Conservation (phyloP, 2,113 vertebrate genomes). For the Pithys albifrons region DNA sequence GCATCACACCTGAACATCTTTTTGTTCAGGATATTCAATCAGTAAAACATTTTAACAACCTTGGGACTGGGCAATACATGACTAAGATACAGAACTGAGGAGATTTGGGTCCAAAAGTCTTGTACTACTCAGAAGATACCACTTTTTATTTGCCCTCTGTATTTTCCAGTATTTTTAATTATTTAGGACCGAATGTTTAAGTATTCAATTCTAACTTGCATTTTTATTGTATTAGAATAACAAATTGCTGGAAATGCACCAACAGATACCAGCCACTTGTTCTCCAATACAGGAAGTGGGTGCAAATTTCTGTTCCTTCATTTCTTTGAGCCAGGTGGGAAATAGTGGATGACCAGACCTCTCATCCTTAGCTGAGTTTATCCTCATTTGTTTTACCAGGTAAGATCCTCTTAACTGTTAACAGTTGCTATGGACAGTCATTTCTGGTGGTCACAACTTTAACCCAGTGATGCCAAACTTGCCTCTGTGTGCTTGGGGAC, state of each 20-base stretch:
- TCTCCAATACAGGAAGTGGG: background rate
- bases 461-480: background rate
- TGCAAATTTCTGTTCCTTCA: background rate
- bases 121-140: background rate
- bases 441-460: background rate
- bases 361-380: background rate
- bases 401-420: background rate
- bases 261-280: background rate
- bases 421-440: background rate
- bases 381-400: background rate
- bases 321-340: background rate
- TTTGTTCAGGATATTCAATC: background rate
- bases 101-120: background rate
- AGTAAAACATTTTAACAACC: background rate
- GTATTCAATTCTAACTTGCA: background rate
- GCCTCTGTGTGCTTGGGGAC: background rate
- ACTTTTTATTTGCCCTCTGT: background rate
- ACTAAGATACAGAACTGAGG: background rate
- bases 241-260: background rate
- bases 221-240: background rate
- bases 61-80: background rate
- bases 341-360: background rate
- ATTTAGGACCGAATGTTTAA: background rate
- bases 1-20: background rate
- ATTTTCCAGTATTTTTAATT: background rate